Conservation (phyloP, 2,113 vertebrate species). For the Urocitellus parryii region DNA sequence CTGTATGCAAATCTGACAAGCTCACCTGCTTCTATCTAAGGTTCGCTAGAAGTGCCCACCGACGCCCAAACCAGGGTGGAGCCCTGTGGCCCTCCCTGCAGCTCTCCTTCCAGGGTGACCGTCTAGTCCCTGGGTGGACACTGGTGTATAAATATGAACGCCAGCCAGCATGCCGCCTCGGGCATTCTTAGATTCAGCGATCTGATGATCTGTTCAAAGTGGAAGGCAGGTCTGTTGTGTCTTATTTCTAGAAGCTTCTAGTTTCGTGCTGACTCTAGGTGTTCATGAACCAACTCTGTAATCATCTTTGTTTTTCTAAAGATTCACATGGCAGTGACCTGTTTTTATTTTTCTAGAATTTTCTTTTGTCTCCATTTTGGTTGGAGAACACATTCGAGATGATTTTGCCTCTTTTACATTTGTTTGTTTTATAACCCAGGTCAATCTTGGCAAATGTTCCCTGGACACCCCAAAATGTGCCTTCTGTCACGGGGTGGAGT, state of each 20-base stretch:
- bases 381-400: too few relatives aligned
- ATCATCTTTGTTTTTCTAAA: too few relatives aligned
- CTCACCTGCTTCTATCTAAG: accelerated
- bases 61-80: neutral
- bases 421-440: too few relatives aligned
- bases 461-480: too few relatives aligned
- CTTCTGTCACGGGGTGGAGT: too few relatives aligned
- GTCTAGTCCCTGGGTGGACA: accelerated
- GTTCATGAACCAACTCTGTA: too few relatives aligned
- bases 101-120: neutral
- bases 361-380: too few relatives aligned
- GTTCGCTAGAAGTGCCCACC: accelerated
- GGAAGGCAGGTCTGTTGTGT: neutral
- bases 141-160: neutral
- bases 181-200: neutral
- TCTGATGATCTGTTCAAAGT: neutral
- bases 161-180: neutral
- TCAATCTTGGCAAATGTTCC: too few relatives aligned
- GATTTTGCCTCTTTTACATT: too few relatives aligned
- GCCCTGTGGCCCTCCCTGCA: neutral
- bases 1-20: neutral
- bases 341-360: too few relatives aligned
- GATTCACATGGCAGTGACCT: neutral
- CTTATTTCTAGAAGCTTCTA: neutral
- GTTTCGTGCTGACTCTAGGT: too few relatives aligned